These are phyloP conservation scores for Drosophila eohydei DNA, from an alignment of 2,888 invertebrate species.

Conservation along the genomic window DNA sequence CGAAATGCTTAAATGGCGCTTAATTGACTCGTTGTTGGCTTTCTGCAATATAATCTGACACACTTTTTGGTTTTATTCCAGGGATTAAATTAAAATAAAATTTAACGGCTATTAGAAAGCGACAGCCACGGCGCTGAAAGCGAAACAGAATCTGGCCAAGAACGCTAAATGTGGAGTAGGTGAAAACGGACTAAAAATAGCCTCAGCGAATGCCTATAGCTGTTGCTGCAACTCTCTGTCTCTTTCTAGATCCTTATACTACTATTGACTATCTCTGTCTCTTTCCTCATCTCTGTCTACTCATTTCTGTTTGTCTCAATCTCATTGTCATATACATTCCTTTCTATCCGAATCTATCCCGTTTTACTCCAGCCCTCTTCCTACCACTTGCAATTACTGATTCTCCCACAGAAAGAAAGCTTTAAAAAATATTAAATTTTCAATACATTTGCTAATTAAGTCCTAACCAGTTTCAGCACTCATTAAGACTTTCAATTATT, in stretches of 20 bases:
- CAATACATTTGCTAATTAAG: too few relatives aligned
- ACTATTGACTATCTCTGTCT: background rate
- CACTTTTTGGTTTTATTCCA: slow-evolving; percentile 44
- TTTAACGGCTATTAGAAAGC: slow-evolving; percentile 57
- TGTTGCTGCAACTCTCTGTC: background rate
- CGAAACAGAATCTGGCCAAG: slow-evolving; percentile 29
- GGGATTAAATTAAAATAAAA: slow-evolving; percentile 17
- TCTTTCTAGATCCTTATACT: background rate
- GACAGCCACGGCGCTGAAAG: slow-evolving; percentile 34
- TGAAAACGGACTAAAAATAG: slow-evolving; percentile 1
- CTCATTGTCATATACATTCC: background rate
- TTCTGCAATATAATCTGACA: slow-evolving; percentile 67
- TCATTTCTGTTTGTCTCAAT: background rate
- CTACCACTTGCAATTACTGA: too few relatives aligned
- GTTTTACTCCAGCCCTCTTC: too few relatives aligned
- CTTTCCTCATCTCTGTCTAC: background rate
- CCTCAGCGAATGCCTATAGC: background rate
- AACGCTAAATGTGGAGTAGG: background rate
- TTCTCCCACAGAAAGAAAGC: too few relatives aligned
- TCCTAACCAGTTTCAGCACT: background rate
- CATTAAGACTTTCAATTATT: background rate
- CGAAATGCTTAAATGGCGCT: slow-evolving; percentile 43
- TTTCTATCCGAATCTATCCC: background rate
- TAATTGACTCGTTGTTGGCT: slow-evolving; percentile 65
- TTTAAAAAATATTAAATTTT: too few relatives aligned